These are phyloP conservation scores for Sylvia atricapilla DNA, from an alignment of 2,113 vertebrate species.

Conservation along the genomic window DNA sequence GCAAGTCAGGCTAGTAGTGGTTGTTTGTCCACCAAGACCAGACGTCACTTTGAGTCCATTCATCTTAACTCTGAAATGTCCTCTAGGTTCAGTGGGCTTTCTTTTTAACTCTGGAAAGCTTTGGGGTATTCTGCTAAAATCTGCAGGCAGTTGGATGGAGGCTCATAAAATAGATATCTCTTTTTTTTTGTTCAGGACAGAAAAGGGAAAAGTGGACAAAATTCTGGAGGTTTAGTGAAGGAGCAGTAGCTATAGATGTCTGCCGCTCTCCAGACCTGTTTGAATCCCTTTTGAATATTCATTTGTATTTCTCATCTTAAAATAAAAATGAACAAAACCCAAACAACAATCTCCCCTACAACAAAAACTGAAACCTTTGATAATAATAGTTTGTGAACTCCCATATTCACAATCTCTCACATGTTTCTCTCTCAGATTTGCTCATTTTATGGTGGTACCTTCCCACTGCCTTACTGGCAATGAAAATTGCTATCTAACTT, in stretches of 20 bases:
- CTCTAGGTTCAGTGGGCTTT: not conserved
- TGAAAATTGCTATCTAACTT: not conserved
- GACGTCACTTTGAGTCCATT: not conserved
- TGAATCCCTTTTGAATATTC: not conserved
- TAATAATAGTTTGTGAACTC: not conserved
- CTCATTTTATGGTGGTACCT: not conserved
- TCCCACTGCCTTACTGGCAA: not conserved
- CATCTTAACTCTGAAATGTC: not conserved
- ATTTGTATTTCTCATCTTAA: not conserved
- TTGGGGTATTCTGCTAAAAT: not conserved
- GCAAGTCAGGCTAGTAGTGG: not conserved
- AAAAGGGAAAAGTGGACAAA: not conserved
- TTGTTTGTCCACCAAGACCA: not conserved
- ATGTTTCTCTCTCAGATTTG: not conserved
- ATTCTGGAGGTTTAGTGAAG: not conserved
- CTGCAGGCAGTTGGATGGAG: not conserved
- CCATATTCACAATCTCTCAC: not conserved
- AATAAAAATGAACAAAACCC: not conserved
- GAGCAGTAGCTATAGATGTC: not conserved
- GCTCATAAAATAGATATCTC: not conserved
- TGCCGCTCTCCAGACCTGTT: not conserved
- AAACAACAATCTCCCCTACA: rapidly evolving
- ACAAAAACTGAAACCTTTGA: not conserved
- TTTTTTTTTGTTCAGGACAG: not conserved
- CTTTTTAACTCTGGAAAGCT: not conserved